A percentile compares a stretch with the other conserved stretches of the same genome.
phyloP scores from a whole-genome alignment of 2,113 vertebrate genomes.

The Limanda limanda region DNA sequence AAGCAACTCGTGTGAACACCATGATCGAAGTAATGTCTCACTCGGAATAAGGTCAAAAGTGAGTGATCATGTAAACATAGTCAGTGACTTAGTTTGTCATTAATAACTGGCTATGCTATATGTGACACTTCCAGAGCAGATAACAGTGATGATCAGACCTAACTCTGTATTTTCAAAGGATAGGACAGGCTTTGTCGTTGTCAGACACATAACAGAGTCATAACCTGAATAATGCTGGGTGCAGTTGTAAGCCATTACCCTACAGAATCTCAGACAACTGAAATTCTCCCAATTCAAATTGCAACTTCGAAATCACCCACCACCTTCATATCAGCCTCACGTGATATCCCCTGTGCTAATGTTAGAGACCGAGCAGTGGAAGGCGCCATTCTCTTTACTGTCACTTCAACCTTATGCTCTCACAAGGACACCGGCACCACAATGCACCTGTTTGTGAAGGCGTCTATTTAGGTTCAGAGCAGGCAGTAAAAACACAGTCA shows the following conservation, averaged over 20 bases:
- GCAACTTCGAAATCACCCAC: background rate
- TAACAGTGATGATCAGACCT: no score
- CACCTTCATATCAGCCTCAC: background rate
- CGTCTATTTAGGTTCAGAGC: background rate
- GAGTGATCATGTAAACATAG: no score
- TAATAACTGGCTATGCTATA: no score
- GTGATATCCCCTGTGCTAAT: background rate
- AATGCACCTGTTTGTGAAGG: conserved; percentile 44
- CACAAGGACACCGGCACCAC: conserved; percentile 15
- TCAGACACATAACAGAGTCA: background rate
- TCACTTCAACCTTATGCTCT: conserved; percentile 7
- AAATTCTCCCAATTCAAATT: background rate
- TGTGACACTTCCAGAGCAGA: no score
- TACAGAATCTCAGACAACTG: background rate
- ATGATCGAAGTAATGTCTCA: no score
- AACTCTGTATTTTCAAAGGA: no score
- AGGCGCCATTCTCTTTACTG: background rate
- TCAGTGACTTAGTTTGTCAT: no score
- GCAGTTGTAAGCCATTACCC: background rate
- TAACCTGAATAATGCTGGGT: background rate
- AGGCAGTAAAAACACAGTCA: conserved; percentile 19
- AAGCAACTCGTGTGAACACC: no score
- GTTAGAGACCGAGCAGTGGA: background rate
- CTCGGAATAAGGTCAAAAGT: no score
- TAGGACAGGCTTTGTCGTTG: no score